Evolutionary conservation across 1,140 invertebrate genomes (phyloP).

Genomic region (Danaus plexippus): DNA sequence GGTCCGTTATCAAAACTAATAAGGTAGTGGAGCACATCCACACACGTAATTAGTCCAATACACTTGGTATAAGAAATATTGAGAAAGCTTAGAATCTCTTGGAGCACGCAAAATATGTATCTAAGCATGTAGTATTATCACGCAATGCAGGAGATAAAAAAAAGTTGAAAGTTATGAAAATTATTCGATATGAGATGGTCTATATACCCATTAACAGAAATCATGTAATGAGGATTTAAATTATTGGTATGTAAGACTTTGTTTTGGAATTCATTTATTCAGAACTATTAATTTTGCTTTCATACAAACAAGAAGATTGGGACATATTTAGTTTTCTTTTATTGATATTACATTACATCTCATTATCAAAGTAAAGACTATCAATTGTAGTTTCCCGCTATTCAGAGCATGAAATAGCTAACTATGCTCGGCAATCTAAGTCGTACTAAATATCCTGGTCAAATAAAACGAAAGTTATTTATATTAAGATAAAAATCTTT

Average conservation of each 20-base stretch:
- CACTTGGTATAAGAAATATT: slow-evolving; percentile 15
- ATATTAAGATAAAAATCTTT: not conserved
- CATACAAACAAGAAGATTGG: too few relatives aligned
- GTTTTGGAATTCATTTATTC: too few relatives aligned
- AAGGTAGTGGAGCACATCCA: slow-evolving; percentile 13
- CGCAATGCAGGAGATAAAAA: slow-evolving; percentile 25
- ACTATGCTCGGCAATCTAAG: too few relatives aligned
- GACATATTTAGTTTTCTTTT: too few relatives aligned
- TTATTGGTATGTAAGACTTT: too few relatives aligned
- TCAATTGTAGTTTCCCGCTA: slow-evolving; percentile 24
- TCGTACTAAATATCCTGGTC: not conserved
- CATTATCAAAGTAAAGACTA: slow-evolving; percentile 21
- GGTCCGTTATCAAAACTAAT: too few relatives aligned
- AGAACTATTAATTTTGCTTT: too few relatives aligned
- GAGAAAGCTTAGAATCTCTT: slow-evolving; percentile 20
- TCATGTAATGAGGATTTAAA: too few relatives aligned
- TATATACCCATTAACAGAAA: too few relatives aligned
- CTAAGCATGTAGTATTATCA: slow-evolving; percentile 18
- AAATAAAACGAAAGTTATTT: not conserved
- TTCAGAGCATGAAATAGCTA: slow-evolving; percentile 39
- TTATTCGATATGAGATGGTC: slow-evolving; percentile 7
- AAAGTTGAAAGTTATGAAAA: slow-evolving; percentile 25
- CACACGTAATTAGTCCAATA: slow-evolving; percentile 20
- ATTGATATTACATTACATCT: too few relatives aligned
- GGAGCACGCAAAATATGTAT: slow-evolving; percentile 15